These are phyloP conservation scores for Diarsia dahlii DNA, from an alignment of 2,888 invertebrate genomes.

Conservation along the genomic window DNA sequence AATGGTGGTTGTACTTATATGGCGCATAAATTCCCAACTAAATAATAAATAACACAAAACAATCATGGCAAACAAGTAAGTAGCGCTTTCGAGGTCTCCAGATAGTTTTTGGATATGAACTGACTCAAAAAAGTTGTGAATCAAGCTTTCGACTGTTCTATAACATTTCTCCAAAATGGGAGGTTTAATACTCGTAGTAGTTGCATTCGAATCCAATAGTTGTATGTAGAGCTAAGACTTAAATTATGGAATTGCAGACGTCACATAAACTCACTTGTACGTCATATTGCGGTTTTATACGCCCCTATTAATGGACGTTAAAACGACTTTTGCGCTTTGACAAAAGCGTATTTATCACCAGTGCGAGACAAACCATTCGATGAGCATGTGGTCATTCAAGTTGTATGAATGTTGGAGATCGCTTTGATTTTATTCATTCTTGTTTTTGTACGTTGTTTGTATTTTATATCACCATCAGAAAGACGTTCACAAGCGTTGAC, in stretches of 20 bases:
- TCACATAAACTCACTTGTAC: constrained; percentile 9
- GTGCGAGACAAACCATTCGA: constrained; percentile 26
- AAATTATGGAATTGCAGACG: not conserved
- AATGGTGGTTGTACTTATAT: not conserved
- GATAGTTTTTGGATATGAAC: not conserved
- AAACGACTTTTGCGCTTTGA: not conserved
- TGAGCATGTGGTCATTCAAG: not conserved
- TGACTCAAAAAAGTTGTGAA: not conserved
- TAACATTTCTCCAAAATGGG: no score
- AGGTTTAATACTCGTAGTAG: not conserved
- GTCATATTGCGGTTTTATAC: not conserved
- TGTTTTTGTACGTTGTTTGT: not conserved
- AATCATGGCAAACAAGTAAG: constrained; percentile 25
- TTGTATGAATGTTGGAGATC: not conserved
- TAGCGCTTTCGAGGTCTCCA: not conserved
- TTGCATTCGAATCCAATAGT: not conserved
- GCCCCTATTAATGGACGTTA: not conserved
- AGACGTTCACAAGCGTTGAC: not conserved
- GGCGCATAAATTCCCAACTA: not conserved
- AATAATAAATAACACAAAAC: not conserved
- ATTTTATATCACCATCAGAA: not conserved
- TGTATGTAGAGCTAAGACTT: no score
- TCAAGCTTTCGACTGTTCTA: no score
- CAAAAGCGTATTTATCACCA: not conserved
- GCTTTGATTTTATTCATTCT: not conserved